A percentile compares a stretch with the other conserved stretches of the same genome.
These are phyloP conservation scores for Drosophila mojavensis DNA, from an alignment of 1,140 invertebrate genomes.

Conservation along the genomic window DNA sequence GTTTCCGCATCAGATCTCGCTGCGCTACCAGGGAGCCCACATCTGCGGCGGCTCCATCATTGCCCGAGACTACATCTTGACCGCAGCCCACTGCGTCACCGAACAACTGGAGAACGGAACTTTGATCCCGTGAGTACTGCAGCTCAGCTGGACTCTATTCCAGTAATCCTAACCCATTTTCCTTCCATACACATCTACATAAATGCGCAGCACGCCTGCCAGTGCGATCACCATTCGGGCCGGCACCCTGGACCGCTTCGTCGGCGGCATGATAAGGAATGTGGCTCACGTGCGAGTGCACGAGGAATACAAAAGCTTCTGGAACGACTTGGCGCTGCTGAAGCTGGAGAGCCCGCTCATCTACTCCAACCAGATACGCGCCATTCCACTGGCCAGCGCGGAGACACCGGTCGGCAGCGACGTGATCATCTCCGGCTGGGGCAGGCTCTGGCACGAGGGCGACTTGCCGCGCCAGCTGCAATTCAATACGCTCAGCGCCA, in stretches of 20 bases:
- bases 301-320: slow-evolving; percentile 60
- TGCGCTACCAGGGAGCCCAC: slow-evolving; percentile 74
- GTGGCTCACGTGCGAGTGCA: slow-evolving; percentile 70
- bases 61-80: slow-evolving; percentile 84
- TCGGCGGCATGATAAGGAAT: slow-evolving; percentile 43
- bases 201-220: slow-evolving; percentile 31
- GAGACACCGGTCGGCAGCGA: slow-evolving; percentile 46
- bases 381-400: slow-evolving; percentile 61
- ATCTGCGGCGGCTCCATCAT: slow-evolving; percentile 86
- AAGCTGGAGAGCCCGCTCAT: slow-evolving; percentile 69
- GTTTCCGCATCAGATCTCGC: slow-evolving; percentile 85
- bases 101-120: slow-evolving; percentile 21
- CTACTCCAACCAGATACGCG: slow-evolving; percentile 71
- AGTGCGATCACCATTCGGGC: slow-evolving; percentile 44
- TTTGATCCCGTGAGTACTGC: slow-evolving; percentile 37
- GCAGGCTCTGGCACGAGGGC: slow-evolving; percentile 65
- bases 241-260: slow-evolving; percentile 46
- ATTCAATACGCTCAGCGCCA: slow-evolving; percentile 49
- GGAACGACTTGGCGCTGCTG: slow-evolving; percentile 85
- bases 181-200: too few relatives aligned
- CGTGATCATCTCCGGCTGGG: slow-evolving; percentile 85
- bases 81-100: slow-evolving; percentile 85
- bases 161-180: background rate
- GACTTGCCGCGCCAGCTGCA: slow-evolving; percentile 50
- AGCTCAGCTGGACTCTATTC: too few relatives aligned